phyloP scores from a whole-genome alignment of 2,113 vertebrate genomes.

The Apteryx mantelli region DNA sequence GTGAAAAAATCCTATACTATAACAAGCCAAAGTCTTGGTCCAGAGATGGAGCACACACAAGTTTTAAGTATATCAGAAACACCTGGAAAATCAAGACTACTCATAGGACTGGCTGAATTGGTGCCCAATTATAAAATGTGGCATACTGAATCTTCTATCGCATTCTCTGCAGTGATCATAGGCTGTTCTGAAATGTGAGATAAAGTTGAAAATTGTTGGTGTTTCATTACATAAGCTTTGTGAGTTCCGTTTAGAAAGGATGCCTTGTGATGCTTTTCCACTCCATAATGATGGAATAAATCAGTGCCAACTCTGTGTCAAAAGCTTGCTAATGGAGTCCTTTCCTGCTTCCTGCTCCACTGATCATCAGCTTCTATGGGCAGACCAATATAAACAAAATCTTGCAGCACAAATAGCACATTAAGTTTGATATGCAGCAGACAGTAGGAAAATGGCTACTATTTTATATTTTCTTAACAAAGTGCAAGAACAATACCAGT shows the following conservation, averaged over 20 bases:
- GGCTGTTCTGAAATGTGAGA: neutral
- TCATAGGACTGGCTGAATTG: neutral
- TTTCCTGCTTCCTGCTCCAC: neutral
- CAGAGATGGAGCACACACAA: neutral
- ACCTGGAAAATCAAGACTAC: neutral
- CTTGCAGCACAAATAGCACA: neutral
- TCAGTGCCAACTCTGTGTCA: neutral
- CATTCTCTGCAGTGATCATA: neutral
- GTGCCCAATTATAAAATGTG: neutral
- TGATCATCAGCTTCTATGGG: neutral
- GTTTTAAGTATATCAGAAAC: neutral
- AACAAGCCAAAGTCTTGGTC: neutral
- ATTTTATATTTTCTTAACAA: neutral
- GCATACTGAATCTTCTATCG: neutral
- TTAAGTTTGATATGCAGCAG: neutral
- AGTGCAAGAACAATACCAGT: neutral
- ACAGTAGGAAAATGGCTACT: neutral
- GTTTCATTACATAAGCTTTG: neutral
- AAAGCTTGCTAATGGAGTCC: rapidly evolving
- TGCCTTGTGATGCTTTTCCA: neutral
- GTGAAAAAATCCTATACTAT: neutral
- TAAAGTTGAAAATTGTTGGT: neutral
- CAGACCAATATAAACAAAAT: neutral
- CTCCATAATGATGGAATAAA: neutral
- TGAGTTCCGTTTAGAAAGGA: neutral